These are phyloP conservation scores for Myotis myotis DNA, from an alignment of 2,797 vertebrate species.

Conservation along the genomic window DNA sequence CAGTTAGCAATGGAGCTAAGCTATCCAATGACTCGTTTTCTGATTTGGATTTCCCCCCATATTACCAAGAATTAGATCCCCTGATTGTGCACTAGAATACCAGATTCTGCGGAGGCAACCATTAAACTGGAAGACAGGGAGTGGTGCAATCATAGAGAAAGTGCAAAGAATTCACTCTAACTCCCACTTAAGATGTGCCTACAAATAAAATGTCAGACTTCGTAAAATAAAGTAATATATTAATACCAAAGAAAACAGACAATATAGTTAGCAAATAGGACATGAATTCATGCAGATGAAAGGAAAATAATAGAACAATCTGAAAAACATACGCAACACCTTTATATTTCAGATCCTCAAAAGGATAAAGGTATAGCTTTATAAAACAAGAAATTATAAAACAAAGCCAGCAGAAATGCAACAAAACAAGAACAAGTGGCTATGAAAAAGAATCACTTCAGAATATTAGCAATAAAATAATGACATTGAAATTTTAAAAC, in stretches of 20 bases:
- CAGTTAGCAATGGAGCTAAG: neutral
- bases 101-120: neutral
- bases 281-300: neutral
- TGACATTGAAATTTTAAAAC: neutral
- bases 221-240: neutral
- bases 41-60: neutral
- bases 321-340: neutral
- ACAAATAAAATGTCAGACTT: neutral
- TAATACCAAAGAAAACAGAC: neutral
- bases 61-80: neutral
- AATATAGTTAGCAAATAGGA: neutral
- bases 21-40: neutral
- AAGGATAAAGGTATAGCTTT: neutral
- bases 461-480: conserved; percentile 23
- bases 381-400: conserved; percentile 21
- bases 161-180: neutral
- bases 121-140: neutral
- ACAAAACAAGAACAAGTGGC: neutral
- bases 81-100: neutral
- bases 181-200: neutral
- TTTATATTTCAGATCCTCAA: conserved; percentile 14
- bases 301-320: neutral
- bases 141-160: neutral
- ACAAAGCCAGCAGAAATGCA: neutral
- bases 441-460: neutral